Percentiles rank a stretch among this genome's conserved stretches.
Evolutionary conservation across 2,888 invertebrate species (phyloP).

Genomic region (Eucriotettix oculatus): DNA sequence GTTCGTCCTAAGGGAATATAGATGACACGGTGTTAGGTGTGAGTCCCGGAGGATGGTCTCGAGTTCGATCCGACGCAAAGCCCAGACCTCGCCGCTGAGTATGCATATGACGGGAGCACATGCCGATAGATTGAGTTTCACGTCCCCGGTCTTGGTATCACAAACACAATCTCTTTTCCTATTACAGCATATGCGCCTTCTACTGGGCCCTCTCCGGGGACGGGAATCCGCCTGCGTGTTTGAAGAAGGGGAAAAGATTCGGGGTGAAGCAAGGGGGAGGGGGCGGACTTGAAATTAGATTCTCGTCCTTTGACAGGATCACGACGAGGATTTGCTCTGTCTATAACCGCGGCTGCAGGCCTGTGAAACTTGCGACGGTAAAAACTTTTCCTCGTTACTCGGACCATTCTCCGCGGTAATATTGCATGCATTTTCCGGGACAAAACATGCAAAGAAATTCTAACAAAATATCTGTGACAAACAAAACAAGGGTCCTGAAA

Average conservation of each 20-base stretch:
- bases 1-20: too few relatives aligned
- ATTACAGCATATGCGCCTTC: conserved; percentile 3
- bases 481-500: too few relatives aligned
- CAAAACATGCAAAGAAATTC: too few relatives aligned
- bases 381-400: conserved; percentile 7
- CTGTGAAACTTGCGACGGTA: conserved; percentile 27
- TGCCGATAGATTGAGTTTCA: too few relatives aligned
- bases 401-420: too few relatives aligned
- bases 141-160: neutral
- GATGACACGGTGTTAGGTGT: too few relatives aligned
- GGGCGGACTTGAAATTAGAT: conserved; percentile 23
- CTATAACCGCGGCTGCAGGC: neutral
- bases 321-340: conserved; percentile 3
- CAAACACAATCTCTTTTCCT: conserved; percentile 9
- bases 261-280: conserved; percentile 23
- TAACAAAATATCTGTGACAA: too few relatives aligned
- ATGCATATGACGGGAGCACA: too few relatives aligned
- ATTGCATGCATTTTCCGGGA: too few relatives aligned
- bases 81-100: too few relatives aligned
- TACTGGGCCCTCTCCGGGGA: neutral
- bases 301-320: conserved; percentile 6
- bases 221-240: neutral
- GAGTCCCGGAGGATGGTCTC: too few relatives aligned
- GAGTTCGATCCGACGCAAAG: too few relatives aligned
- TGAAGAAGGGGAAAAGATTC: conserved; percentile 2